Percentiles rank a stretch among this genome's conserved stretches.
Evolutionary conservation across 2,888 invertebrate genomes (phyloP).

Genomic region (Eulithis prunata): DNA sequence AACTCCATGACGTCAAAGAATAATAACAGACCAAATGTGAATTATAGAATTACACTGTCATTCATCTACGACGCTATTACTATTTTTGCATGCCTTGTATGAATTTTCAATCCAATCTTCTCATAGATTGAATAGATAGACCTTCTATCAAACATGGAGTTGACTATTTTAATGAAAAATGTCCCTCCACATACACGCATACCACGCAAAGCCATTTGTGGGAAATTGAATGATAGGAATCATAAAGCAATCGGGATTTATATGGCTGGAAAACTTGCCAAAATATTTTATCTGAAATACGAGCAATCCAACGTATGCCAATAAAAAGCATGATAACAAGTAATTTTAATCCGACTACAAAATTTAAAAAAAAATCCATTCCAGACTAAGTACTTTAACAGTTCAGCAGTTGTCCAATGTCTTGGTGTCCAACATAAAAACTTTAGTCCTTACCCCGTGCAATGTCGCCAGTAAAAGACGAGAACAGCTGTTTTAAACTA

Average conservation of each 20-base stretch:
- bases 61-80: background rate
- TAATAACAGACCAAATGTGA: background rate
- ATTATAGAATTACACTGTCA: background rate
- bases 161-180: background rate
- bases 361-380: background rate
- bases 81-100: background rate
- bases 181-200: slow-evolving; percentile 7
- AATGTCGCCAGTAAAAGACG: too few species aligned
- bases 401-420: too few species aligned
- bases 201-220: slow-evolving; percentile 13
- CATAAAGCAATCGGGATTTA: slow-evolving; percentile 11
- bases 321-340: slow-evolving; percentile 1
- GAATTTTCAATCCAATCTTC: background rate
- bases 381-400: too few species aligned
- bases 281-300: slow-evolving; percentile 4
- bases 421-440: too few species aligned
- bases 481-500: too few species aligned
- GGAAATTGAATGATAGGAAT: slow-evolving; percentile 14
- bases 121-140: background rate
- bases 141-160: background rate
- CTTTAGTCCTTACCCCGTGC: too few species aligned
- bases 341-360: background rate
- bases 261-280: slow-evolving; percentile 13
- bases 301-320: background rate
- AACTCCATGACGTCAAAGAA: background rate